Evolutionary conservation across 1,140 invertebrate species (phyloP), one percentile per base, ranked within the genome.

Genomic region (Nasonia giraulti): DNA sequence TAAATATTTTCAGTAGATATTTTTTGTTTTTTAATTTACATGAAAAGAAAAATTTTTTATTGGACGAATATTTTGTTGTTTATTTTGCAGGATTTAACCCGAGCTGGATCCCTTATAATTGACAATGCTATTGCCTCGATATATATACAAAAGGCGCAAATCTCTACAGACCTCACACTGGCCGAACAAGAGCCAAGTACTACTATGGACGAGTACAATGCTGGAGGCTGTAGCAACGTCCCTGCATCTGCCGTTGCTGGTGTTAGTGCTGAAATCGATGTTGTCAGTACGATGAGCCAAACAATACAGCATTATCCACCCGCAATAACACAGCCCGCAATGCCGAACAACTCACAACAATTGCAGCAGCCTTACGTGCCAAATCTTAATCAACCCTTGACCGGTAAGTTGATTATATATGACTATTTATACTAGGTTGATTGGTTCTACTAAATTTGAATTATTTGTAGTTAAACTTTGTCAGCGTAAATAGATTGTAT

Each of bases 251-350:
- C 88, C 82, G 89, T 88, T 50, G 91, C 91, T 2, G 92, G 90
- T 6, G 94, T 91, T 89, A 89, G 88, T 27, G 86, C 89, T 11
- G 91, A 95, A 73, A 96, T 97, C 96, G 96, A 97, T 83, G 96
- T 97, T 83, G 96, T 97, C 89, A 94, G 94, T 27, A 96, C 96
- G 73, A 91, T 93, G 69, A 92, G 92, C 85, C 94, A 94, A 87
- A 97, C 97, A 3, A 97, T 97, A 84, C 97, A 97, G 88, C 97
- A 97, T 92, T 96, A 97, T 93, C 96, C 96, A 66, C 1, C 27
- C 27, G 27, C 27, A 27, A 27, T 27, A 73, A 91, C 94, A n/a
- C 91, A 93, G 82, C 88, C 90, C 4, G 80, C 91, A 40, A 84
- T 91, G 4, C 81, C 91, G 8, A 91, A 86, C 55, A 92, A 91